Evolutionary conservation across 2,888 invertebrate genomes (phyloP).

Genomic region (Epinotia brunnichana): DNA sequence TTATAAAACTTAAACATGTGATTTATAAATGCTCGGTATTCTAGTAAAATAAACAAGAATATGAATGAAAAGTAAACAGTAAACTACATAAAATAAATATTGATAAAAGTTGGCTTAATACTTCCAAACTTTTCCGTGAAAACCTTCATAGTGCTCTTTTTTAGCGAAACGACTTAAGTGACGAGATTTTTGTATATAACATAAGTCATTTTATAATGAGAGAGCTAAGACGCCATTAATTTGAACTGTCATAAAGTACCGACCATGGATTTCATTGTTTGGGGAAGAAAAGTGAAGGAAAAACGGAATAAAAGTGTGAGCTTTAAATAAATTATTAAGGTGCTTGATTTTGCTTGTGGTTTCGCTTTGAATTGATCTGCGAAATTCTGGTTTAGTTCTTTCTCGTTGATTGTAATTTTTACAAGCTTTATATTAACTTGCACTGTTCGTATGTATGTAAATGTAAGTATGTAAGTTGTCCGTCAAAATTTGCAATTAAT

Average conservation of each 20-base stretch:
- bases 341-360: not conserved
- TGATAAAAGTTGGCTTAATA: slow-evolving; percentile 15
- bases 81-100: not conserved
- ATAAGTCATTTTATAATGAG: not conserved
- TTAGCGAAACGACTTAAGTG: not conserved
- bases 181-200: not conserved
- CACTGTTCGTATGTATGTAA: too few relatives aligned
- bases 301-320: slow-evolving; percentile 6
- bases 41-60: not conserved
- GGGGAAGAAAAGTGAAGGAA: slow-evolving; percentile 12
- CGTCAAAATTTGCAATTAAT: too few relatives aligned
- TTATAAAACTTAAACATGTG: too few relatives aligned
- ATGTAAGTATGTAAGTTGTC: too few relatives aligned
- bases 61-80: not conserved
- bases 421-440: too few relatives aligned
- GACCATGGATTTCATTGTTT: slow-evolving; percentile 19
- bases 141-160: not conserved
- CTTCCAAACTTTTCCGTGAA: slow-evolving; percentile 11
- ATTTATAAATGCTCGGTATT: not conserved
- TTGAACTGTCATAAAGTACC: slow-evolving; percentile 28
- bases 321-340: slow-evolving; percentile 19
- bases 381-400: not conserved
- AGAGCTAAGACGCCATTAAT: slow-evolving; percentile 9
- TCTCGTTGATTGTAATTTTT: too few relatives aligned
- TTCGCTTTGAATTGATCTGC: not conserved